Conservation (phyloP, 2,888 invertebrate species). For the Nudaria mundana region DNA sequence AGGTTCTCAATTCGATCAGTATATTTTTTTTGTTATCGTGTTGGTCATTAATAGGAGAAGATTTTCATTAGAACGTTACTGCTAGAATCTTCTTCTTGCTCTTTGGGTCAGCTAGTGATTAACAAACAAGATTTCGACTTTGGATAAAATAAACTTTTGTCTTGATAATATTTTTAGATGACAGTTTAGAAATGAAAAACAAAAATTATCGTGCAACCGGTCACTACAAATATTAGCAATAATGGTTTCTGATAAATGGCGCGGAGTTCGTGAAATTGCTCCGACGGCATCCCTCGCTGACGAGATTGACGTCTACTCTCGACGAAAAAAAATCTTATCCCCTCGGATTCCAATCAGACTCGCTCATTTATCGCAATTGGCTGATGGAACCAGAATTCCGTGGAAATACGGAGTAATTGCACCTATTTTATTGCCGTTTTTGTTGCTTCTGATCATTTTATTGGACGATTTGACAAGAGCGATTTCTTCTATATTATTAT, state of each 20-base stretch:
- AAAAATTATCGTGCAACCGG: constrained; percentile 20
- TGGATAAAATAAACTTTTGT: too few species aligned
- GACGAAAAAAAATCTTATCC: constrained; percentile 54
- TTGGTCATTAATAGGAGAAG: too few species aligned
- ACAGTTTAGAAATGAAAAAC: too few species aligned
- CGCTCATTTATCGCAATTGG: constrained; percentile 66
- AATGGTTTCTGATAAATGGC: constrained; percentile 56
- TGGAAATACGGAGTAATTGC: constrained; percentile 47
- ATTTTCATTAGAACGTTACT: too few species aligned
- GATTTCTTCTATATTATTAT: too few species aligned
- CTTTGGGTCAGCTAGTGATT: too few species aligned
- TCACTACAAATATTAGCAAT: constrained; percentile 41
- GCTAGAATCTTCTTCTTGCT: too few species aligned
- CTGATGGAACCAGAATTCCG: constrained; percentile 57
- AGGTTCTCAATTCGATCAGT: too few species aligned
- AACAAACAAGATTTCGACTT: too few species aligned
- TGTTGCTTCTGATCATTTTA: constrained; percentile 8
- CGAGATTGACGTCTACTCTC: constrained; percentile 46
- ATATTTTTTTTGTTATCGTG: too few species aligned
- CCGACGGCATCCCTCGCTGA: constrained; percentile 44
- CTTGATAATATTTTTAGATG: too few species aligned
- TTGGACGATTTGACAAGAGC: too few species aligned
- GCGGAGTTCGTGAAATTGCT: constrained; percentile 51
- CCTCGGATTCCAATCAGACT: constrained; percentile 65
- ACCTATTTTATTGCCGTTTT: constrained; percentile 31